Percentiles rank a stretch among this genome's conserved stretches.
Evolutionary conservation across 1,140 invertebrate species (phyloP).

Genomic region (Drosophila baimaii): DNA sequence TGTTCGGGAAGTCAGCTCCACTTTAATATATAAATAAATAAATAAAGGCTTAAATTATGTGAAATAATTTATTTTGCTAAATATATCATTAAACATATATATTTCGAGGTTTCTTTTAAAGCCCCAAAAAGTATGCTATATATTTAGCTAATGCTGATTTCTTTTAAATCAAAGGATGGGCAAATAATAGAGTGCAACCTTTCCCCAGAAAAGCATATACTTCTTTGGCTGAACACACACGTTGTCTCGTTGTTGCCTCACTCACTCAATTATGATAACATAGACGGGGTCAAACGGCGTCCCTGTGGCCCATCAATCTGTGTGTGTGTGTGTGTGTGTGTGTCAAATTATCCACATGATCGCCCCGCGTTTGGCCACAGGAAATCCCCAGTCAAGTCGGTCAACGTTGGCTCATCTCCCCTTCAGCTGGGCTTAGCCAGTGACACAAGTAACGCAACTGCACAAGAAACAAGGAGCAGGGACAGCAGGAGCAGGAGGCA

Average conservation of each 20-base stretch:
- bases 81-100: too few species aligned
- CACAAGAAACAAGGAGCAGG: conserved; percentile 11
- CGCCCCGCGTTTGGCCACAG: conserved; percentile 22
- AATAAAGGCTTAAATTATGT: too few species aligned
- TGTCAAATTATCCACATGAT: conserved; percentile 56
- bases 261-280: conserved; percentile 42
- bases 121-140: conserved; percentile 4
- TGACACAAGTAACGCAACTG: conserved; percentile 41
- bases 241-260: background rate
- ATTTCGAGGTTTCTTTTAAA: too few species aligned
- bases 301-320: conserved; percentile 34
- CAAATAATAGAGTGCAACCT: too few species aligned
- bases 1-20: too few species aligned
- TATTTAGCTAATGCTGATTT: too few species aligned
- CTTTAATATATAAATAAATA: too few species aligned
- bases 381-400: conserved; percentile 50
- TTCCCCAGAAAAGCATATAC: too few species aligned
- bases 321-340: conserved; percentile 37
- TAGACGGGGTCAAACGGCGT: conserved; percentile 22
- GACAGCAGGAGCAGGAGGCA: background rate
- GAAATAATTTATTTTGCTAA: too few species aligned
- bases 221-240: background rate
- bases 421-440: conserved; percentile 43
- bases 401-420: conserved; percentile 39
- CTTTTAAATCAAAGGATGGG: too few species aligned